Evolutionary conservation across 2,113 vertebrate species (phyloP), one percentile per base, ranked within the genome.

Genomic region (Budorcas taxicolor): DNA sequence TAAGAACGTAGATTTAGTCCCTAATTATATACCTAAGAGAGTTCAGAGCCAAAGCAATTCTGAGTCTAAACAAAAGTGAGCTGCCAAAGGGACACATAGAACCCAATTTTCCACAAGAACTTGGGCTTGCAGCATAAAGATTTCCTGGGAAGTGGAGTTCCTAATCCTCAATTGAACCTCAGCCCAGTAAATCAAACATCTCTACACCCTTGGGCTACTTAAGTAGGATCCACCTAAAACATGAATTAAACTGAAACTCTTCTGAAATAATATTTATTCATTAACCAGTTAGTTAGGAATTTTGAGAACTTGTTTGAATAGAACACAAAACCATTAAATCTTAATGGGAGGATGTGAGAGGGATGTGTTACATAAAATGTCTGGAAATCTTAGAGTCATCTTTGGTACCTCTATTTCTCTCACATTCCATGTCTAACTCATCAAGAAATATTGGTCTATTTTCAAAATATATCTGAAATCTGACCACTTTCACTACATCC

Each of bases 11-110:
- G 36, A 36, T 84, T 90, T 92, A 91, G 58, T 91, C 43, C 33
- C 5, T 94, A 96, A 88, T 82, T 91, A 89, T 60, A 58, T 50
- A 94, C 17, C 25, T 57, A 91, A 78, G 45, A 25, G 33, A 91
- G 3, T 88, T 94, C 17, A 95, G 7, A 95, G 3, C 19, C 53
- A 88, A 57, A 91, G 12, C 52, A 86, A 96, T 95, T 87, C 21
- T 85, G 33, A 81, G 50, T 91, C 52, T 57, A 97, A 94, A 94
- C 21, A 85, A 88, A 95, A 85, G 12, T 3, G 95, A 91, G n/a
- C 29, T 64, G 13, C 47, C 6, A 67, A 60, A 21, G n/a, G n/a
- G 6, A n/a, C 15, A 6, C 29, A 31, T 36, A 31, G 64, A 92
- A 78, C 15, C 14, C 92, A 50, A 21, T 7, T 94, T 60, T 29